Conservation (phyloP, 2,888 invertebrate genomes). For the Cepaea hortensis region DNA sequence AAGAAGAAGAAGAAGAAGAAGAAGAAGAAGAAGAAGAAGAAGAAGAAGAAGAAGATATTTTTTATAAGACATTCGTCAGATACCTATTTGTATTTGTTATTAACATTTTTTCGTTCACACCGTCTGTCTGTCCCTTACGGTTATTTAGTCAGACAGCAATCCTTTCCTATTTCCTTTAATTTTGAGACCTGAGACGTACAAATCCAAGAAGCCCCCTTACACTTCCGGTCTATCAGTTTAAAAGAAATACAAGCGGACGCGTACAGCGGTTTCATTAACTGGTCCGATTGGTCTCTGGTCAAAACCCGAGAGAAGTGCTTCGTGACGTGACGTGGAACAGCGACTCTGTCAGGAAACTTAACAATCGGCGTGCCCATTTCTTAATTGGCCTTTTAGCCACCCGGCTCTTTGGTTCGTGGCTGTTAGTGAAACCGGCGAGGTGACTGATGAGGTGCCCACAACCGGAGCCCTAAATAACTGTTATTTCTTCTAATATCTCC, state of each 20-base stretch:
- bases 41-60: too few relatives aligned
- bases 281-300: slow-evolving; percentile 30
- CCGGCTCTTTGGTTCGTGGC: slow-evolving; percentile 22
- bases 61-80: too few relatives aligned
- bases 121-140: background rate
- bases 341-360: slow-evolving; percentile 29
- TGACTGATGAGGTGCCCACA: slow-evolving; percentile 29
- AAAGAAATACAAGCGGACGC: slow-evolving; percentile 3
- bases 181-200: background rate
- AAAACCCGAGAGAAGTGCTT: slow-evolving; percentile 25
- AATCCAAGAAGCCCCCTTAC: background rate
- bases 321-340: slow-evolving; percentile 22
- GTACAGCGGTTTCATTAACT: slow-evolving; percentile 33
- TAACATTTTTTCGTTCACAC: background rate
- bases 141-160: background rate
- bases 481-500: slow-evolving; percentile 25
- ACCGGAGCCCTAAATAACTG: slow-evolving; percentile 26
- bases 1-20: too few relatives aligned
- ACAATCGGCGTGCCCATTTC: slow-evolving; percentile 42
- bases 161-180: slow-evolving; percentile 3
- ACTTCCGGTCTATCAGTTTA: slow-evolving; percentile 28
- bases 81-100: background rate
- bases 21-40: too few relatives aligned
- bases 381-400: slow-evolving; percentile 46
- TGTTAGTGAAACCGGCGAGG: slow-evolving; percentile 8